Base-by-base conservation (phyloP, 23 tunicate species). In the Aplidium turbinatum region DNA sequence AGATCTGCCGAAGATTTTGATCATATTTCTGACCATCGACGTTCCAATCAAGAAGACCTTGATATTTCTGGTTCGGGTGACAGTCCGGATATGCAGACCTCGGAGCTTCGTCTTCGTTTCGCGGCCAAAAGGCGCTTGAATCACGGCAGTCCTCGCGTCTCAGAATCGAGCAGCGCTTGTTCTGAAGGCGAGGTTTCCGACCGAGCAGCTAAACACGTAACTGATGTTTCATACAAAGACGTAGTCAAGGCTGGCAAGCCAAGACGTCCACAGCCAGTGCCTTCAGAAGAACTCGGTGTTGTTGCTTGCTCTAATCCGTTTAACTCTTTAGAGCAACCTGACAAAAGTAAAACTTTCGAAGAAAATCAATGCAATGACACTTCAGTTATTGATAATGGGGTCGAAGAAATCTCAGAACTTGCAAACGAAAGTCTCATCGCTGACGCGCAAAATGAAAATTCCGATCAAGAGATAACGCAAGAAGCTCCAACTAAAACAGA, bases 81-180 rank as follows among this genome's bases (percentile, higher is more conserved):
- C 61, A 28, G 24, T 19, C 28, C n/a, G 61, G 18, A 45, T 18
- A 28, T n/a, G n/a, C n/a, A n/a, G n/a, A n/a, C n/a, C n/a, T n/a
- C n/a, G n/a, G 35, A 26, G 11, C 6, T 6, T 36, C 68, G 22
- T 25, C 50, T 27, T 38, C 25, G 7, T 11, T 27, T 5, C 29
- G 72, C 27, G 6, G 36, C 9, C 50, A 48, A 50, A 38, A 65
- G 50, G 31, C 72, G 72, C 23, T 65, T 65, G 22, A 48, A 9
- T 36, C 36, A 65, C 50, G 18, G 65, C 3, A 76, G 70, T 35
- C 81, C 81, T 9, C 81, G 70, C 35, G 50, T 58, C 2, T 76
- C 81, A 1, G 81, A 76, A 39, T 76, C 48, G 36, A 76, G 81
- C 35, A 76, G 57, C 35, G 33, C 5, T 3, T 9, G 70, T 29